These are phyloP conservation scores for Actinernus sp. DNA, from an alignment of 92 coral and sea anemone genomes.

Conservation along the genomic window DNA sequence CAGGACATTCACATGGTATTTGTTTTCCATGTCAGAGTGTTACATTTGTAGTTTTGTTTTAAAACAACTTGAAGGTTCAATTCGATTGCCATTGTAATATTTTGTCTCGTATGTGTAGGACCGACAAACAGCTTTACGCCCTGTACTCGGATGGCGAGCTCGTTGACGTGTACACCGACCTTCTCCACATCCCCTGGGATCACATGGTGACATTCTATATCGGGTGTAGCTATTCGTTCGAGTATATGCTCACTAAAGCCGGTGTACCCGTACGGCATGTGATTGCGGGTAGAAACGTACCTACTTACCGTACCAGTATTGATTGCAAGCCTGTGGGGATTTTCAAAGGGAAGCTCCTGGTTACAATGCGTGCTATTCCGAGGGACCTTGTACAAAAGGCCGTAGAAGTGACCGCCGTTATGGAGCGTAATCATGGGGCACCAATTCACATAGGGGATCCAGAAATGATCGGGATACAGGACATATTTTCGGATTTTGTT, in stretches of 20 bases:
- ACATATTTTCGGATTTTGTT: conserved; percentile 7
- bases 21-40: too few species aligned
- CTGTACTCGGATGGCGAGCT: background rate
- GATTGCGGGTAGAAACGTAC: too few species aligned
- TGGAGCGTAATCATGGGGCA: conserved; percentile 39
- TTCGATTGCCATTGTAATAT: too few species aligned
- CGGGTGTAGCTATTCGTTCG: conserved; percentile 45
- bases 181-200: conserved; percentile 14
- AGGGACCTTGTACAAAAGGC: background rate
- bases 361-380: conserved; percentile 34
- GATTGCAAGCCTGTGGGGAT: conserved; percentile 8
- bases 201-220: conserved; percentile 44
- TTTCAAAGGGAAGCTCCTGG: conserved; percentile 19
- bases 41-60: too few species aligned
- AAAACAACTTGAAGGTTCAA: too few species aligned
- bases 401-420: conserved; percentile 16
- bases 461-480: conserved; percentile 7
- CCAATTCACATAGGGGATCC: conserved; percentile 44
- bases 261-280: conserved; percentile 1
- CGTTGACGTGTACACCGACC: background rate
- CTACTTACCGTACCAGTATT: background rate
- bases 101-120: background rate
- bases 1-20: too few species aligned
- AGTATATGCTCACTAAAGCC: conserved; percentile 10
- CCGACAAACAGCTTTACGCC: background rate